Conservation (phyloP, 2,113 vertebrate species). For the Neodon shergylaensis region DNA sequence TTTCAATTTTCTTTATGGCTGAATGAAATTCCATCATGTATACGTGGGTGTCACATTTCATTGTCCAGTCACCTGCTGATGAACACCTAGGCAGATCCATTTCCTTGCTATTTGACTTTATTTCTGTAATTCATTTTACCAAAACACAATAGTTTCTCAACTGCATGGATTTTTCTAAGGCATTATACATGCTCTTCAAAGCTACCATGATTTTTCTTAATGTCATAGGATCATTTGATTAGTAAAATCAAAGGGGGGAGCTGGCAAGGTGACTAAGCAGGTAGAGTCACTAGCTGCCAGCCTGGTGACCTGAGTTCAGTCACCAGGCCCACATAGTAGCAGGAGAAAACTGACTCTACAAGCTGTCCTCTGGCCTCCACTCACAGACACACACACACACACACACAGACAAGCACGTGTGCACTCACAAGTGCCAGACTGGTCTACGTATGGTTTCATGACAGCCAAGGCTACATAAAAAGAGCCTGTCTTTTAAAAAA, state of each 20-base stretch:
- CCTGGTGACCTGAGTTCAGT: not conserved
- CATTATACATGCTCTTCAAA: not conserved
- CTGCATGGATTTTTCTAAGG: not conserved
- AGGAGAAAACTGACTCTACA: not conserved
- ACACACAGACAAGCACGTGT: no score
- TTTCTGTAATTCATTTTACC: not conserved
- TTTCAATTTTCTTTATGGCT: not conserved
- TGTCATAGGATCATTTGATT: conserved; percentile 2
- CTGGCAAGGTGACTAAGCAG: not conserved
- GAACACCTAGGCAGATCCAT: not conserved
- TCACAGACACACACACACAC: no score
- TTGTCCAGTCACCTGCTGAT: not conserved
- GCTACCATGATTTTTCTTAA: not conserved
- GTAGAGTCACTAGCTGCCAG: not conserved
- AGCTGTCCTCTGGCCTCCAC: not conserved
- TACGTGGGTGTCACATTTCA: not conserved
- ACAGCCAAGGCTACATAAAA: not conserved
- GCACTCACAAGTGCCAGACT: not conserved
- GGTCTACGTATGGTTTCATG: not conserved
- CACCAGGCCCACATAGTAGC: not conserved
- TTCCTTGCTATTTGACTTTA: not conserved
- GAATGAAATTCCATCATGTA: not conserved
- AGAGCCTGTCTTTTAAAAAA: not conserved
- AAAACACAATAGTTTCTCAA: not conserved
- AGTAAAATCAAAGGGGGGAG: not conserved